Conservation (phyloP, 2,113 vertebrate genomes). For the Halcyon malimbica region DNA sequence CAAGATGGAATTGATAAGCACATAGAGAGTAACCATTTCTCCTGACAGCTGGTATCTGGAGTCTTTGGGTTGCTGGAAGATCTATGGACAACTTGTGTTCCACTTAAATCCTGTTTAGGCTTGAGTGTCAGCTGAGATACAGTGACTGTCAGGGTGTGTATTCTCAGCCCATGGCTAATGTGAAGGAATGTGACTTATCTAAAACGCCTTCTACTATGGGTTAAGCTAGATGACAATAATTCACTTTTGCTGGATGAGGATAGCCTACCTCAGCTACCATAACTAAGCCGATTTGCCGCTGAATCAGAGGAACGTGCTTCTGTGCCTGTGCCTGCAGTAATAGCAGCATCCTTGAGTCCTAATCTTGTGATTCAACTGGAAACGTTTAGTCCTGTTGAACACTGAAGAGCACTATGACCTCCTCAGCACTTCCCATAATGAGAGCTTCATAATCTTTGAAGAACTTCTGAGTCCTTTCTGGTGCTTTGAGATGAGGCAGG, state of each 20-base stretch:
- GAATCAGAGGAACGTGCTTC: slow-evolving; percentile 3
- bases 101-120: neutral
- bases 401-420: neutral
- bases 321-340: neutral
- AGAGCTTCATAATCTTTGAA: neutral
- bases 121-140: neutral
- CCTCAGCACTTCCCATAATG: neutral
- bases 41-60: neutral
- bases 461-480: neutral
- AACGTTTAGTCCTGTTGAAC: neutral
- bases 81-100: neutral
- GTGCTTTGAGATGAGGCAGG: neutral
- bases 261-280: neutral
- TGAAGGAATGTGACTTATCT: neutral
- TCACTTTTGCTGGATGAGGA: neutral
- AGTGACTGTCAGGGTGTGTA: neutral
- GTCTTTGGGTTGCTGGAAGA: neutral
- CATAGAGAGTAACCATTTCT: neutral
- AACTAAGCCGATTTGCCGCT: neutral
- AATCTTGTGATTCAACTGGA: neutral
- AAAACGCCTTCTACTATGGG: neutral
- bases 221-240: neutral
- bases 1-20: neutral
- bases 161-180: neutral
- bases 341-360: neutral